Evolutionary conservation across 1,140 invertebrate genomes (phyloP).

Genomic region (Atopsyche davidsoni): DNA sequence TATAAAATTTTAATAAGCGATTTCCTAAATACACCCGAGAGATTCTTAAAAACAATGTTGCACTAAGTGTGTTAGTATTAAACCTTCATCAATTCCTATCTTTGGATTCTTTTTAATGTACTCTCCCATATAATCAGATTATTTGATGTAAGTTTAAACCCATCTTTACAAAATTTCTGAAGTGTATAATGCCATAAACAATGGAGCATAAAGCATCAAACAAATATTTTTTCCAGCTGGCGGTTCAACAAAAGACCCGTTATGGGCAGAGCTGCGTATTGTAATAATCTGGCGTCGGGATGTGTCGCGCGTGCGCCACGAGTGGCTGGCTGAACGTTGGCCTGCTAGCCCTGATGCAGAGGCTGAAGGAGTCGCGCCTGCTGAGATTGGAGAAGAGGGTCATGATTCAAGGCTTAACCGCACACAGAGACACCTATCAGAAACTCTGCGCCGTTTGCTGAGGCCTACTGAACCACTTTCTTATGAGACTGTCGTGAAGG

Average conservation of each 20-base stretch:
- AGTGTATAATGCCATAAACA: too few species aligned
- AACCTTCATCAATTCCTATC: too few species aligned
- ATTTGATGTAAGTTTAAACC: neutral
- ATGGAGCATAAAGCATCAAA: too few species aligned
- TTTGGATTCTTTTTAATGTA: too few species aligned
- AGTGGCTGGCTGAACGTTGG: constrained; percentile 75
- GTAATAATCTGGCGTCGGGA: constrained; percentile 89
- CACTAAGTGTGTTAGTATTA: too few species aligned
- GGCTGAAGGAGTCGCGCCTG: constrained; percentile 38
- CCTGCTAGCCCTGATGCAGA: constrained; percentile 45
- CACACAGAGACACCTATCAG: constrained; percentile 65
- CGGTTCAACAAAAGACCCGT: constrained; percentile 41
- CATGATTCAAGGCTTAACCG: constrained; percentile 60
- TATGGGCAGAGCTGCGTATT: constrained; percentile 60
- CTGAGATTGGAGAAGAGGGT: constrained; percentile 29
- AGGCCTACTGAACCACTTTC: constrained; percentile 63
- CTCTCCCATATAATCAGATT: too few species aligned
- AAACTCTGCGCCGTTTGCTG: constrained; percentile 65
- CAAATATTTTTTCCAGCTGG: constrained; percentile 20
- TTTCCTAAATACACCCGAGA: too few species aligned
- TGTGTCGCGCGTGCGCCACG: constrained; percentile 78
- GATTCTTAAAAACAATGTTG: too few species aligned
- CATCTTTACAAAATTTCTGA: too few species aligned
- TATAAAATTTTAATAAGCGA: too few species aligned
- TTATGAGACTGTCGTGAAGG: constrained; percentile 64